Evolutionary conservation across 2,113 vertebrate genomes (phyloP).

Genomic region (Petroica traversi): DNA sequence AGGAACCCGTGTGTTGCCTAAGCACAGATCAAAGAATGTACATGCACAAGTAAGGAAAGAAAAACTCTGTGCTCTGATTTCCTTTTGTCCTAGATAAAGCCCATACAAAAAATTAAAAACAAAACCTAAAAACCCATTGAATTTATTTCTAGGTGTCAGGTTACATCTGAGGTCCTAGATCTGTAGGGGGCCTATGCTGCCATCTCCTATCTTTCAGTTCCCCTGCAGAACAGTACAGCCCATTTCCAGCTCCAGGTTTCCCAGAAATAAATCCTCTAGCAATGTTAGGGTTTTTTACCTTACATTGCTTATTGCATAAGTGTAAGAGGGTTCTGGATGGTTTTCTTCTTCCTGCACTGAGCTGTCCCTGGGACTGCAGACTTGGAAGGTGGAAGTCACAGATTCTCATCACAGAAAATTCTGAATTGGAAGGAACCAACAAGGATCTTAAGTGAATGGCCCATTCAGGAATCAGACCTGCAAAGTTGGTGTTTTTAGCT

Average conservation of each 20-base stretch:
- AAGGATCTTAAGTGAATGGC: not conserved
- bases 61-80: not conserved
- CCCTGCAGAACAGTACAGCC: not conserved
- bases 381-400: not conserved
- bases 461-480: not conserved
- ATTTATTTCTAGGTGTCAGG: not conserved
- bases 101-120: too few relatives aligned
- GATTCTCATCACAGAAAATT: not conserved
- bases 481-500: not conserved
- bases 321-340: not conserved
- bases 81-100: not conserved
- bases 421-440: not conserved
- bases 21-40: not conserved
- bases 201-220: not conserved
- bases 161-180: not conserved
- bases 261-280: not conserved
- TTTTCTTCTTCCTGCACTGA: not conserved
- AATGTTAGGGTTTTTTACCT: not conserved
- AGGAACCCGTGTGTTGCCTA: rapidly evolving
- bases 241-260: not conserved
- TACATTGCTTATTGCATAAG: not conserved
- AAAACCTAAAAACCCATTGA: not conserved
- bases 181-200: not conserved
- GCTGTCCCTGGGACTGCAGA: not conserved
- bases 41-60: not conserved